These are phyloP conservation scores for Chesias legatella DNA, from an alignment of 2,888 invertebrate species.

Conservation along the genomic window DNA sequence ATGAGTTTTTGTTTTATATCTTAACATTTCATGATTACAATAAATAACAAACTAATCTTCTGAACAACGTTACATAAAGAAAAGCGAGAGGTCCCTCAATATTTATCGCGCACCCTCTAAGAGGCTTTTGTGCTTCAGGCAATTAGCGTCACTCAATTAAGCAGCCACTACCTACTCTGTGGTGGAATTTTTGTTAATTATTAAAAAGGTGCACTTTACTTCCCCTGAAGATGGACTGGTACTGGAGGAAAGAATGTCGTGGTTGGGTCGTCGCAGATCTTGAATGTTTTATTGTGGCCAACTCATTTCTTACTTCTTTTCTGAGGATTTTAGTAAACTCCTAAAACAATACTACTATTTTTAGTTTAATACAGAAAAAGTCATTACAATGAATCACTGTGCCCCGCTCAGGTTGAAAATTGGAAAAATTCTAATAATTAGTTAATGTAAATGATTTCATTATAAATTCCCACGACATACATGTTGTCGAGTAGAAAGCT, in stretches of 20 bases:
- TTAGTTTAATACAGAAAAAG: too few relatives aligned
- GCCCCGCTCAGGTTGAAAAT: too few relatives aligned
- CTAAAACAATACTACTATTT: too few relatives aligned
- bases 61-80: constrained; percentile 47
- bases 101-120: constrained; percentile 56
- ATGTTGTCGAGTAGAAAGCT: neutral
- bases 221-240: constrained; percentile 38
- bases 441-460: neutral
- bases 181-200: constrained; percentile 75
- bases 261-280: neutral
- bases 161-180: constrained; percentile 50
- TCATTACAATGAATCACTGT: too few relatives aligned
- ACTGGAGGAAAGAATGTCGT: constrained; percentile 13
- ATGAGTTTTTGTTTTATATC: constrained; percentile 3
- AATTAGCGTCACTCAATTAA: constrained; percentile 80
- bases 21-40: too few relatives aligned
- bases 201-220: constrained; percentile 77
- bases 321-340: too few relatives aligned
- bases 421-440: too few relatives aligned
- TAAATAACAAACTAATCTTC: constrained; percentile 31
- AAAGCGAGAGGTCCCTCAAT: constrained; percentile 58
- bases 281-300: constrained; percentile 3
- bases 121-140: constrained; percentile 73
- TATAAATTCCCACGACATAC: constrained; percentile 2
- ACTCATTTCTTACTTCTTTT: too few relatives aligned